A percentile compares a stretch with the other conserved stretches of the same genome.
phyloP scores from a whole-genome alignment of 2,113 vertebrate species.

The Harpagus bidentatus region DNA sequence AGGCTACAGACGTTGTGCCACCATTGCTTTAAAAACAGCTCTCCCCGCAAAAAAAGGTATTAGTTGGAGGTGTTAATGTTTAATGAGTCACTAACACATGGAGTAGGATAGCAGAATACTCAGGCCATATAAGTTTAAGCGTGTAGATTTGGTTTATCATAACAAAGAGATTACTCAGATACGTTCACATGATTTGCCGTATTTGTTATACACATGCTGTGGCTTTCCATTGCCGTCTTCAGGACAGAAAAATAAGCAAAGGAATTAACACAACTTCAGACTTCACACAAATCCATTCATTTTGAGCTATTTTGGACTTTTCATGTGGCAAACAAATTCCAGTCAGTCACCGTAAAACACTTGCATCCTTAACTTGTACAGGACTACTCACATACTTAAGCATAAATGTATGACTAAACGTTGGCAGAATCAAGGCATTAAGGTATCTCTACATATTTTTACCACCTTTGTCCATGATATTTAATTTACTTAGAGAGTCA shows the following conservation, averaged over 20 bases:
- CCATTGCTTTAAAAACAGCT: background rate
- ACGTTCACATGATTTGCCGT: background rate
- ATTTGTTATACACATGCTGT: background rate
- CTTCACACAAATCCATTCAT: background rate
- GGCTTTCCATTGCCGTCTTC: background rate
- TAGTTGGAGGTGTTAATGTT: background rate
- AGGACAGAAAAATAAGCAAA: background rate
- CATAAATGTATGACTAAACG: background rate
- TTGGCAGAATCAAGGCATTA: background rate
- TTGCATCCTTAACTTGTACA: background rate
- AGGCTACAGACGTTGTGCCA: background rate
- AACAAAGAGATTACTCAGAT: background rate
- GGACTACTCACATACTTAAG: background rate
- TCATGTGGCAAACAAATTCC: background rate
- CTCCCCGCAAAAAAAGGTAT: accelerated
- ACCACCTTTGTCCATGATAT: background rate
- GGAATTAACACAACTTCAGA: background rate
- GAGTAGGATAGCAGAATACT: background rate
- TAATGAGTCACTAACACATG: background rate
- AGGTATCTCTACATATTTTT: background rate
- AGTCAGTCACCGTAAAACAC: background rate
- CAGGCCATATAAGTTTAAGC: background rate
- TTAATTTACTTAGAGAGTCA: background rate
- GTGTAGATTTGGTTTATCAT: background rate
- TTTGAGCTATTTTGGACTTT: background rate